These are phyloP conservation scores for Platanista minor DNA, from an alignment of 2,113 vertebrate species.

Conservation along the genomic window DNA sequence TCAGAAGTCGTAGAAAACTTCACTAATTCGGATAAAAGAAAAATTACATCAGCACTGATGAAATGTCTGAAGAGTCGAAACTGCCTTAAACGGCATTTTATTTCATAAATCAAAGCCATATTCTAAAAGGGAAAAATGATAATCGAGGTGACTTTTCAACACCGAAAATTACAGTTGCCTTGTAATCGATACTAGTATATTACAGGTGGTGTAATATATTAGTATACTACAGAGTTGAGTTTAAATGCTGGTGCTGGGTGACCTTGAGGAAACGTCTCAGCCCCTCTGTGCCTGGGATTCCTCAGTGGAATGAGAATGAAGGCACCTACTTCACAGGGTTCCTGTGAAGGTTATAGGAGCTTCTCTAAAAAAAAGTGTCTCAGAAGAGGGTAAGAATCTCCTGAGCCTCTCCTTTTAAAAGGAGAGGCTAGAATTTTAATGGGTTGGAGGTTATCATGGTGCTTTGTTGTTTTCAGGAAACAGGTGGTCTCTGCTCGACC, in stretches of 20 bases:
- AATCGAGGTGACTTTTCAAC: background rate
- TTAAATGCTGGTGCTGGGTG: background rate
- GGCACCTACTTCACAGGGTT: background rate
- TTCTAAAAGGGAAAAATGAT: background rate
- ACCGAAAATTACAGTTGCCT: background rate
- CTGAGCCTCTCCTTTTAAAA: background rate
- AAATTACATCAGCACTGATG: background rate
- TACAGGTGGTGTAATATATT: background rate
- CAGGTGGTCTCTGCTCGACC: background rate
- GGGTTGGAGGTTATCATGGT: background rate
- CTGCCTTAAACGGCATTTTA: background rate
- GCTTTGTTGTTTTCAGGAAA: background rate
- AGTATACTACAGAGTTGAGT: background rate
- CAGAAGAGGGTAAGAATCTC: background rate
- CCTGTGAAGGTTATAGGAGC: background rate
- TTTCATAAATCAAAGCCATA: background rate
- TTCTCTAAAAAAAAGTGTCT: background rate
- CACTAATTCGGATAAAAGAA: background rate
- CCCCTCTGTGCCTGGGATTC: background rate
- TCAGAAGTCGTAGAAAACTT: background rate
- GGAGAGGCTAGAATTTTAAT: background rate
- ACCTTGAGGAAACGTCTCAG: constrained; percentile 4
- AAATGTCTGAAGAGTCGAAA: background rate
- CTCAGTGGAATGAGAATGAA: background rate
- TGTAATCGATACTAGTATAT: background rate